phyloP scores from a whole-genome alignment of 1,140 invertebrate species.

The Platorchestia sp. region DNA sequence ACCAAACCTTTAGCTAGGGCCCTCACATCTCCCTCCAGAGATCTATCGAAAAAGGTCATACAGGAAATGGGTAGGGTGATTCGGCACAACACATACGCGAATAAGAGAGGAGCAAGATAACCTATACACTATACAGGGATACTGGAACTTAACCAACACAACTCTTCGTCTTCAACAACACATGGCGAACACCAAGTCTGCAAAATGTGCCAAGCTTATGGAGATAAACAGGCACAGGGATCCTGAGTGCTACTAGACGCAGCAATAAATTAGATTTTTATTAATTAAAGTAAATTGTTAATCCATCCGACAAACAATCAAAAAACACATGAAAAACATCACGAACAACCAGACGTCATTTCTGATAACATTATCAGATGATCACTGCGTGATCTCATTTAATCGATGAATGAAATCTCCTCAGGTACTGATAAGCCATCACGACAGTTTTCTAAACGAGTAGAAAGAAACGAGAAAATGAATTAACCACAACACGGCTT shows the following conservation, averaged over 20 bases:
- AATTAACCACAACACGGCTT: background rate
- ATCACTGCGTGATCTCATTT: background rate
- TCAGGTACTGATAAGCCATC: background rate
- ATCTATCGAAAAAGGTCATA: background rate
- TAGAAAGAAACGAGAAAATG: background rate
- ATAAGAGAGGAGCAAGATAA: background rate
- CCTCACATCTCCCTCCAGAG: too few species aligned
- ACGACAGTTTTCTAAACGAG: background rate
- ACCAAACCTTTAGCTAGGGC: too few species aligned
- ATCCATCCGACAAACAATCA: too few species aligned
- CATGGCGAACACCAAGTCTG: too few species aligned
- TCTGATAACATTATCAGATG: background rate
- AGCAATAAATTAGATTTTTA: too few species aligned
- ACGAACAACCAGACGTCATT: background rate
- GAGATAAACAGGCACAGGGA: too few species aligned
- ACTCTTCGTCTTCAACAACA: too few species aligned
- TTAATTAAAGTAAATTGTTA: too few species aligned
- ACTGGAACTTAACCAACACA: background rate
- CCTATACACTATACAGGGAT: background rate
- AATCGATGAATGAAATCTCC: background rate
- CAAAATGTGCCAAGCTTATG: too few species aligned
- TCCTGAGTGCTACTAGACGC: too few species aligned
- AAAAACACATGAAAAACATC: background rate
- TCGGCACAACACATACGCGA: background rate
- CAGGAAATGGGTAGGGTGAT: background rate